A percentile compares a stretch with the other conserved stretches of the same genome.
These are phyloP conservation scores for Myotis vivesi DNA, from an alignment of 2,797 vertebrate genomes.

Conservation along the genomic window DNA sequence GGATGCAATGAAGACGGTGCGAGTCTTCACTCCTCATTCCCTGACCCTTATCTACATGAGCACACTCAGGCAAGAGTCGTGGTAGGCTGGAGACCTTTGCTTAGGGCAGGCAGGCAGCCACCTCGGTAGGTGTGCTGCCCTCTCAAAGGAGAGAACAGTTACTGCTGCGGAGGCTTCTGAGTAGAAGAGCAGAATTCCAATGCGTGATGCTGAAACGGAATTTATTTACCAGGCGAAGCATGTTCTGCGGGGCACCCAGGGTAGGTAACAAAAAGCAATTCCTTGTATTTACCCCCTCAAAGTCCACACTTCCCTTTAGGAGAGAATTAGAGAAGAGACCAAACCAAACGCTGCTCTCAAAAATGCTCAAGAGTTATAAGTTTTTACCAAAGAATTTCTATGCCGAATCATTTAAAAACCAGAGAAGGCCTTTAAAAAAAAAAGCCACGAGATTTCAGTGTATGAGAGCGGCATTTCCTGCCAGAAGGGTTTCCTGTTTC, in stretches of 20 bases:
- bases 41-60: neutral
- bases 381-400: constrained; percentile 33
- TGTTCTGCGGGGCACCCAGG: neutral
- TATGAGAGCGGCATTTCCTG: constrained; percentile 79
- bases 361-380: neutral
- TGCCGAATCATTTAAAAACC: constrained; percentile 67
- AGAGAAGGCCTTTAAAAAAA: constrained; percentile 7
- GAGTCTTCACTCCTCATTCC: neutral
- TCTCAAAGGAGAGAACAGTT: neutral
- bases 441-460: constrained; percentile 58
- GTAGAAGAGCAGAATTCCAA: neutral
- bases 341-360: neutral
- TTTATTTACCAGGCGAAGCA: neutral
- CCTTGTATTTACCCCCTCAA: neutral
- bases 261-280: neutral
- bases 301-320: neutral
- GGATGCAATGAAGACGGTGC: neutral
- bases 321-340: neutral
- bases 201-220: neutral
- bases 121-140: neutral
- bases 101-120: neutral
- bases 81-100: neutral
- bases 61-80: neutral
- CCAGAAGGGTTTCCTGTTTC: constrained; percentile 80
- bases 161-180: neutral